These are phyloP conservation scores for Gambusia yucatana DNA, from an alignment of 2,797 vertebrate species.

Conservation along the genomic window DNA sequence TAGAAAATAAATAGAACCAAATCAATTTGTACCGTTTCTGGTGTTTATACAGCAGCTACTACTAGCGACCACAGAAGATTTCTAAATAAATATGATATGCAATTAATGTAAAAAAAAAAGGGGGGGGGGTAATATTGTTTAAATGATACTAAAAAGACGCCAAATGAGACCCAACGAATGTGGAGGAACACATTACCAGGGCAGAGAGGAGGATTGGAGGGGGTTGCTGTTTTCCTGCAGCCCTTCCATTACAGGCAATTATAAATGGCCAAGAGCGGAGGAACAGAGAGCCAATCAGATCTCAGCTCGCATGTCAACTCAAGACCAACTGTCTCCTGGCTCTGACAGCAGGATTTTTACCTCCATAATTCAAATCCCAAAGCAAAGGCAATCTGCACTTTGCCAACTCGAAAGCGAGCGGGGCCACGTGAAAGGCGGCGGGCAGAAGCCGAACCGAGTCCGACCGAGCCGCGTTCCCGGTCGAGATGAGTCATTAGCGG, in stretches of 20 bases:
- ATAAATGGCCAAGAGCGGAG: constrained; percentile 97
- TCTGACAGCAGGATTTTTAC: constrained; percentile 99
- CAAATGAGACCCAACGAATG: constrained; percentile 25
- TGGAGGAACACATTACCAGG: constrained; percentile 84
- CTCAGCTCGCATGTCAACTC: constrained; percentile 98
- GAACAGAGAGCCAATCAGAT: constrained; percentile 97
- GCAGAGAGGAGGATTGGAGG: constrained; percentile 84
- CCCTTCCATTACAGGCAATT: constrained; percentile 98
- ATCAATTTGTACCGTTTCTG: background rate
- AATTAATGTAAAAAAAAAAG: background rate
- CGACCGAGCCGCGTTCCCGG: constrained; percentile 41
- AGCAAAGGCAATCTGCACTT: constrained; percentile 92
- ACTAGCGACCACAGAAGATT: background rate
- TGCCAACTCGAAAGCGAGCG: constrained; percentile 80
- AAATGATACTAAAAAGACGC: constrained; percentile 19
- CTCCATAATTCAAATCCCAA: constrained; percentile 99
- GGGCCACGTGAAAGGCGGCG: constrained; percentile 69
- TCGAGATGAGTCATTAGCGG: constrained; percentile 48
- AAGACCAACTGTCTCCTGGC: constrained; percentile 99
- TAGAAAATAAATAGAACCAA: constrained; percentile 21
- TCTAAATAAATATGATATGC: background rate
- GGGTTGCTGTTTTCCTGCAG: constrained; percentile 84
- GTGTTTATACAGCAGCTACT: background rate
- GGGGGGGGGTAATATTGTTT: background rate
- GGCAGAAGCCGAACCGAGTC: constrained; percentile 12